Evolutionary conservation across 2,888 invertebrate species (phyloP), one percentile per base, ranked within the genome.

Genomic region (Pterostichus madidus): DNA sequence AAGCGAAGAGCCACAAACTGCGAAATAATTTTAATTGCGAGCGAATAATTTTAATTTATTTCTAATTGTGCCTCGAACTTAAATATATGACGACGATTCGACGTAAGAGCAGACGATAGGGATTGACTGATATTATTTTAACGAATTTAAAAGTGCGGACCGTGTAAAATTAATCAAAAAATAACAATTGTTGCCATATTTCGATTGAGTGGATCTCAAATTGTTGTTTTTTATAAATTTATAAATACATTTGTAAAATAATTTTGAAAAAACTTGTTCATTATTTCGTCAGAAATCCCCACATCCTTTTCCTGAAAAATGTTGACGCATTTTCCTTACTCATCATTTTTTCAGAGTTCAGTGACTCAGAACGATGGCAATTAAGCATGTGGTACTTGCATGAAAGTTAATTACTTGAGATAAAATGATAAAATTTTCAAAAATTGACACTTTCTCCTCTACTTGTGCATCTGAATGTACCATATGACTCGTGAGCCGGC

Each of bases 171-270:
- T 24, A 1, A 56, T 56, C 5, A 71, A 71, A 71, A 71, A 71
- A 71, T 71, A 79, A 79, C 44, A 46, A 39, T 71, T 80, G 80
- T 80, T 80, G 80, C 80, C 80, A 80, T 80, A 80, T 68, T 77
- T 56, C 56, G 15, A 52, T 39, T 39, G 76, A 77, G 77, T 31
- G 32, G 80, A 80, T 80, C 80, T 80, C 80, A 71, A 61, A 35
- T 80, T 80, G 80, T 80, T 80, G 68, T 80, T 80, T 80, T 80
- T 71, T 80, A 71, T 80, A 79, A 80, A 53, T 80, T 80, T 80
- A 49, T 80, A 80, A 80, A 80, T 80, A 80, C 53, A 79, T 79
- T 79, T 79, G 32, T 79, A 79, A 79, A 79, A 78, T 59, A 61
- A 64, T 64, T 49, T 5, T 76, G 6, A 49, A 8, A 24, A 24